Evolutionary conservation across 2,113 vertebrate species (phyloP).

Genomic region (Turdus rufiventris): DNA sequence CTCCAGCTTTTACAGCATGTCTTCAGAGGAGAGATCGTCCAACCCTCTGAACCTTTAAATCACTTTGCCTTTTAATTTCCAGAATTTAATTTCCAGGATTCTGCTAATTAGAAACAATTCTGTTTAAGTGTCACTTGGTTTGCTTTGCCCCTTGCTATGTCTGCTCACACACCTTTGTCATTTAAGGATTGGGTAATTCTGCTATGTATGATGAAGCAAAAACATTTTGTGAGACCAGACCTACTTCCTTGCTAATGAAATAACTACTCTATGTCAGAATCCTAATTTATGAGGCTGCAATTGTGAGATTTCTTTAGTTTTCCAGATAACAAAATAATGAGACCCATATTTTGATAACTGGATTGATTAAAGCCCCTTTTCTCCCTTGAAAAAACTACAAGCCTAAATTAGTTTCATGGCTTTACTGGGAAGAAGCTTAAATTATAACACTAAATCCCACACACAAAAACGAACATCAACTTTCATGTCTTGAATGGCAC

Average conservation of each 20-base stretch:
- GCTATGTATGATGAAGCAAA: neutral
- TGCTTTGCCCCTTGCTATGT: neutral
- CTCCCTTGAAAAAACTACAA: neutral
- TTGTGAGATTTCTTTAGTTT: neutral
- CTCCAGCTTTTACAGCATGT: fast-evolving
- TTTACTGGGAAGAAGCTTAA: neutral
- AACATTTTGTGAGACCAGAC: neutral
- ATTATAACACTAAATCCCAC: neutral
- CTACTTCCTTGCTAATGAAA: neutral
- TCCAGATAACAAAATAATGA: neutral
- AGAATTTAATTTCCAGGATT: neutral
- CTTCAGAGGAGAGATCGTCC: neutral
- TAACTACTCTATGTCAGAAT: neutral
- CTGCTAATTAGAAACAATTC: neutral
- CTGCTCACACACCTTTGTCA: neutral
- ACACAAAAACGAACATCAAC: neutral
- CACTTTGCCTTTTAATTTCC: neutral
- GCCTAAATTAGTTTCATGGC: neutral
- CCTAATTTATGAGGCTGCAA: neutral
- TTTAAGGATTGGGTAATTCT: neutral
- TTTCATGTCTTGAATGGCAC: neutral
- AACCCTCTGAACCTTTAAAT: neutral
- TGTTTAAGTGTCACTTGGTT: neutral
- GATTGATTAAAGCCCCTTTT: neutral
- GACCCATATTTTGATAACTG: neutral